Evolutionary conservation across 2,113 vertebrate species (phyloP).

Genomic region (Sylvia atricapilla): DNA sequence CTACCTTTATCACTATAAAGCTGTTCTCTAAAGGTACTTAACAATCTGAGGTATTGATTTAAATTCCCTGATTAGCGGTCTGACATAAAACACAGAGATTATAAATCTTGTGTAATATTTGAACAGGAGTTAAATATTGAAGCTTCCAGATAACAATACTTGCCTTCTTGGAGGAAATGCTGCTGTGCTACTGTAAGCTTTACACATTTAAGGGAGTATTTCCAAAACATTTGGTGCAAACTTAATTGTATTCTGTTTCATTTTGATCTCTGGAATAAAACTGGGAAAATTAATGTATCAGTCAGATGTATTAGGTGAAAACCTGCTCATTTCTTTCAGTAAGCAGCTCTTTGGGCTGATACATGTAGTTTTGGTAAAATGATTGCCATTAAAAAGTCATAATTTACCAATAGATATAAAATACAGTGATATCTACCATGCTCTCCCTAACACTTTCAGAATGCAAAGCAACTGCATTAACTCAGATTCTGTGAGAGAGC

Average conservation of each 20-base stretch:
- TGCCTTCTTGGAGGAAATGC: not conserved
- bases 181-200: not conserved
- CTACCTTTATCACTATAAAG: not conserved
- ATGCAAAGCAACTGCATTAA: not conserved
- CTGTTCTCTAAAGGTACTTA: not conserved
- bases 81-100: constrained; percentile 10
- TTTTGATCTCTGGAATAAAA: not conserved
- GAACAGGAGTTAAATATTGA: not conserved
- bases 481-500: not conserved
- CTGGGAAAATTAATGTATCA: not conserved
- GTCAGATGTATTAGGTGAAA: not conserved
- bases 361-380: not conserved
- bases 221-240: not conserved
- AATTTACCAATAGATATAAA: not conserved
- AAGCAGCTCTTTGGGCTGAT: not conserved
- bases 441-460: not conserved
- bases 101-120: constrained; percentile 43
- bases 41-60: constrained; percentile 24
- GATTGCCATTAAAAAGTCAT: not conserved
- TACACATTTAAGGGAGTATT: not conserved
- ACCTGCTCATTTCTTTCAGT: not conserved
- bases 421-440: not conserved
- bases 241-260: not conserved
- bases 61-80: constrained; percentile 6
- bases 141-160: not conserved